Evolutionary conservation across 2,888 invertebrate species (phyloP), one percentile per base, ranked within the genome.

Genomic region (Meandrusa payeni): DNA sequence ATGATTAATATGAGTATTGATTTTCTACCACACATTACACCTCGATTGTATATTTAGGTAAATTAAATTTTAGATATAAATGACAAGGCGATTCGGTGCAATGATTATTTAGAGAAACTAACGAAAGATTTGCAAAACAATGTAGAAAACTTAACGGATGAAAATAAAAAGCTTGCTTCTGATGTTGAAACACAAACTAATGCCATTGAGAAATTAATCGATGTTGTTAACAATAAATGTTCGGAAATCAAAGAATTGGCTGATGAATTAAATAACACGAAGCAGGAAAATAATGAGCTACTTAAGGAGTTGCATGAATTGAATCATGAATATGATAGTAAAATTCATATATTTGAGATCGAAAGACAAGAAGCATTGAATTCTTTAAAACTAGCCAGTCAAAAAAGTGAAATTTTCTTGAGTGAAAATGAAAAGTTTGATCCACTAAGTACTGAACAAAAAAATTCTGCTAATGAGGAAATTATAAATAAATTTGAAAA

Each of bases 381-480:
- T 32, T 69, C 69, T 6, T 49, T 81, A 22, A 57, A 73, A 20
- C 32, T 74, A 42, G 73, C 71, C 6, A 69, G 57, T 49, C 64
- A 65, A 51, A 78, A 85, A 57, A 83, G 81, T 52, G 55, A 68
- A 47, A 73, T 76, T 44, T 47, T 82, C 44, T 47, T 80, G 7
- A 52, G 70, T 41, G 76, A 65, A 53, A 55, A 76, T 2, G 73
- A 67, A 55, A 55, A 66, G 48, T 69, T 66, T 43, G 59, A 69
- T 45, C 53, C 66, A 5, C 40, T 61, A 2, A 31, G 63, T 17
- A 50, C 58, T 37, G 59, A 54, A 47, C 61, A 65, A 48, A 52
- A 61, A 13, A 17, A 3, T 4, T 22, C 33, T 40, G 9, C 0
- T 0, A 24, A 43, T 1, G 33, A 46, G 10, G 38, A 36, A 19